Conservation (phyloP, 1,140 invertebrate genomes). For the Holcopasites calliopsidis region DNA sequence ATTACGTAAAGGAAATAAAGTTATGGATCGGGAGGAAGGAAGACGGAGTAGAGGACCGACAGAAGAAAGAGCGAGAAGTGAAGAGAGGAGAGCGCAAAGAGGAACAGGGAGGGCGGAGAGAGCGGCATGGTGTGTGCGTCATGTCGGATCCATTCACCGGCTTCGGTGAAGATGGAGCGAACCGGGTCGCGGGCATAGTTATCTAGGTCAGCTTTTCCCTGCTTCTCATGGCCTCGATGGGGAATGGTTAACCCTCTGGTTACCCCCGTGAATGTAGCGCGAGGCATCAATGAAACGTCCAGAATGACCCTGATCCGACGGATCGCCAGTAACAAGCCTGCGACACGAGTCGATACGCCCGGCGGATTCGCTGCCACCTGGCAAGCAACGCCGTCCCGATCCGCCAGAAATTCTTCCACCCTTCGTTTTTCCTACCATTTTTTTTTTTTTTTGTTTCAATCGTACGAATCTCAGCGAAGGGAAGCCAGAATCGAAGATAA, state of each 20-base stretch:
- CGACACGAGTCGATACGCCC: background rate
- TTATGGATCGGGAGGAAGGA: constrained; percentile 41
- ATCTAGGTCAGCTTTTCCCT: constrained; percentile 69
- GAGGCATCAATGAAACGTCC: constrained; percentile 59
- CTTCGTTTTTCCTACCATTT: no score
- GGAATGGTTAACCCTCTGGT: constrained; percentile 56
- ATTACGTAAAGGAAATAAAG: constrained; percentile 63
- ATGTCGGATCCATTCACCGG: constrained; percentile 71
- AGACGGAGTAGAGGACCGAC: background rate
- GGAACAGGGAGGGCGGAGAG: background rate
- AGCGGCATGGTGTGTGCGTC: constrained; percentile 66
- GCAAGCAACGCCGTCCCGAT: background rate
- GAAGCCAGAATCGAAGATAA: no score
- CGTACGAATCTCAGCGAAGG: background rate
- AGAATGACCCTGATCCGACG: constrained; percentile 48
- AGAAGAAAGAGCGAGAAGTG: constrained; percentile 10
- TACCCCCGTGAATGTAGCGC: constrained; percentile 55
- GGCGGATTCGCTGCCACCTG: constrained; percentile 10
- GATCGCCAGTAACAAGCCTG: constrained; percentile 32
- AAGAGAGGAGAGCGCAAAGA: constrained; percentile 1
- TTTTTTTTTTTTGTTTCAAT: background rate
- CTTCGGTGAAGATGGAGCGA: constrained; percentile 65
- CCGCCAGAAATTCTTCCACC: background rate
- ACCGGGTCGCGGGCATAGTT: constrained; percentile 58
- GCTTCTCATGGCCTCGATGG: constrained; percentile 60